Evolutionary conservation across 1,140 invertebrate genomes (phyloP).

Genomic region (Venustaconcha ellipsiformis): DNA sequence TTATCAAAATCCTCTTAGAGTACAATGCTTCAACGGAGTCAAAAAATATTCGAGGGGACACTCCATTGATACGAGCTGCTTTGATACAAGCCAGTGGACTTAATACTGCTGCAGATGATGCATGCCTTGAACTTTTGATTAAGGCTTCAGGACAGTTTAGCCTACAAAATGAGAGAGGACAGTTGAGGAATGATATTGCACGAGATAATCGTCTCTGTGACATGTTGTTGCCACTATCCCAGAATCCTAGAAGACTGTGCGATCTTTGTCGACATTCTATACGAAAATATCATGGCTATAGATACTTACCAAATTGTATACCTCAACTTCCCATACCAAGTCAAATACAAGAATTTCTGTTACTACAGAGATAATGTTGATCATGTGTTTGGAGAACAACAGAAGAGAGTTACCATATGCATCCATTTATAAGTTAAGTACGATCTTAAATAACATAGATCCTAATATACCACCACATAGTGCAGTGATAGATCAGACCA

Average conservation of each 20-base stretch:
- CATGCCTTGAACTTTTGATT: constrained; percentile 56
- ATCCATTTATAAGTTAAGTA: too few relatives aligned
- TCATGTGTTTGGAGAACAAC: too few relatives aligned
- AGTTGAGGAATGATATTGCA: constrained; percentile 23
- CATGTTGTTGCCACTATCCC: constrained; percentile 42
- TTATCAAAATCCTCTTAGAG: constrained; percentile 86
- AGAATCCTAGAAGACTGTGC: constrained; percentile 40
- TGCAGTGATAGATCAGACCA: too few relatives aligned
- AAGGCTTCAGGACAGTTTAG: constrained; percentile 58
- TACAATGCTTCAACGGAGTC: constrained; percentile 73
- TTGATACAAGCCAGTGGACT: constrained; percentile 55
- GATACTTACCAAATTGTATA: constrained; percentile 56
- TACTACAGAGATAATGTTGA: constrained; percentile 33
- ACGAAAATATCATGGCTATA: constrained; percentile 43
- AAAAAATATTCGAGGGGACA: constrained; percentile 40
- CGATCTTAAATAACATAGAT: too few relatives aligned
- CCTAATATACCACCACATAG: too few relatives aligned
- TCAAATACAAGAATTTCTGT: constrained; percentile 47
- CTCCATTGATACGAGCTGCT: constrained; percentile 51
- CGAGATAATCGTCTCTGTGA: constrained; percentile 51
- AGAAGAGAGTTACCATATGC: too few relatives aligned
- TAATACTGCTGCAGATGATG: constrained; percentile 58
- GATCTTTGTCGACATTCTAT: constrained; percentile 49
- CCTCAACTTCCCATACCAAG: constrained; percentile 52
- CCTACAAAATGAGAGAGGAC: constrained; percentile 39